Evolutionary conservation across 2,797 vertebrate species (phyloP).

Genomic region (Labroides dimidiatus): DNA sequence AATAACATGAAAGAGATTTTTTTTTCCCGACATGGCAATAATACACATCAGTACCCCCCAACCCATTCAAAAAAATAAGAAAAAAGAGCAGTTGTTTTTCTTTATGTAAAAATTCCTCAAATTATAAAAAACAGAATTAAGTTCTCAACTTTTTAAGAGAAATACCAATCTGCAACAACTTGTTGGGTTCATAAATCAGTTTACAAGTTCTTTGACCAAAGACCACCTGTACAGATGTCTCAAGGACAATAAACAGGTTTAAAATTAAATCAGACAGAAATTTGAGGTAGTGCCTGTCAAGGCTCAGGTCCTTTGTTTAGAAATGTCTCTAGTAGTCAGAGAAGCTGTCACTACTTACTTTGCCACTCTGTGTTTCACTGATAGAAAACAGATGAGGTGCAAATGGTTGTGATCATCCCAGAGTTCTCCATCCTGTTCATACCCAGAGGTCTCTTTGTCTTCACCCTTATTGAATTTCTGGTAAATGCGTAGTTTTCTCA

Average conservation of each 20-base stretch:
- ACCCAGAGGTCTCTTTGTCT: constrained; percentile 53
- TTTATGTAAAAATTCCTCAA: no score
- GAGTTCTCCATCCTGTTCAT: constrained; percentile 50
- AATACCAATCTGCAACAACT: no score
- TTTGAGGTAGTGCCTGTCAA: constrained; percentile 8
- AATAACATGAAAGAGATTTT: no score
- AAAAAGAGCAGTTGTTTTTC: no score
- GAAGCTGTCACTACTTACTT: constrained; percentile 61
- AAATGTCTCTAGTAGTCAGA: not conserved
- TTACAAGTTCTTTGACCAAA: not conserved
- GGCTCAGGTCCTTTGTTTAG: not conserved
- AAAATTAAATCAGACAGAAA: not conserved
- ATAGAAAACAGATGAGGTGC: constrained; percentile 67
- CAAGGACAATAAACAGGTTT: not conserved
- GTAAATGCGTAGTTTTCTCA: constrained; percentile 48
- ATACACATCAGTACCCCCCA: no score
- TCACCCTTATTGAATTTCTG: constrained; percentile 61
- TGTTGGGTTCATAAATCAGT: no score
- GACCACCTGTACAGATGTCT: not conserved
- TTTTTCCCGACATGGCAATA: no score
- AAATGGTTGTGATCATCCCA: constrained; percentile 64
- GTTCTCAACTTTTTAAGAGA: no score
- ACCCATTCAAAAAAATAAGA: no score
- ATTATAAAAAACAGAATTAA: no score
- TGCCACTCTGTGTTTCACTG: constrained; percentile 51